Base-by-base conservation (phyloP, 2,888 invertebrate genomes). In the Spisula solida region DNA sequence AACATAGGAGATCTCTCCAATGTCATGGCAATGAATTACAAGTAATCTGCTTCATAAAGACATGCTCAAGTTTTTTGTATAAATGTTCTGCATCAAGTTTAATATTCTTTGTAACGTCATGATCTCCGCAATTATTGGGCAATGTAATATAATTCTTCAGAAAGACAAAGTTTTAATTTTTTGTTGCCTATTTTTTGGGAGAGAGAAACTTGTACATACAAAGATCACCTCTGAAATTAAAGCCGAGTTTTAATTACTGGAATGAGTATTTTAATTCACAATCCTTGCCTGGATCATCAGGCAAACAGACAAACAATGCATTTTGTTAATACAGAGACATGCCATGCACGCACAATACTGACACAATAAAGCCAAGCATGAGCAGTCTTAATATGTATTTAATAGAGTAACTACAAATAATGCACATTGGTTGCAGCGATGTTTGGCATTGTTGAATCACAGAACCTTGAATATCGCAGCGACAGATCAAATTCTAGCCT, bases 11-110 rank as follows among this genome's bases (percentile, higher is more conserved):
- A 75, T 29, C 47, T 83, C 70, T 83, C 70, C 29, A 25, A 34
- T 75, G 66, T 51, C 85, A 55, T 56, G 56, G 56, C 51, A 51
- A 84, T 79, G 55, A 85, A 78, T 85, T 85, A 78, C 79, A 85
- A 78, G 85, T 56, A 56, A 78, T 79, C 25, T 34, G 48, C 34
- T 31, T 34, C 16, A 75, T 34, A 34, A 31, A 31, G 31, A 20
- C 75, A 75, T 75, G 75, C 31, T 75, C 41, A 41, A 41, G n/a
- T 66, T 66, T 66, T 66, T 66, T 66, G 60, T 25, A 14, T 51
- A n/a, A 25, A 25, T 66, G 60, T 10, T 25, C 25, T 66, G n/a
- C 0, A 66, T n/a, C 20, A 66, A 25, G 60, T 66, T 66, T 60
- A n/a, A 66, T 25, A 16, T 51, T 51, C 25, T 66, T 66, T 56